Evolutionary conservation across 2,888 invertebrate genomes (phyloP).

Genomic region (Dicyrtomina minuta): DNA sequence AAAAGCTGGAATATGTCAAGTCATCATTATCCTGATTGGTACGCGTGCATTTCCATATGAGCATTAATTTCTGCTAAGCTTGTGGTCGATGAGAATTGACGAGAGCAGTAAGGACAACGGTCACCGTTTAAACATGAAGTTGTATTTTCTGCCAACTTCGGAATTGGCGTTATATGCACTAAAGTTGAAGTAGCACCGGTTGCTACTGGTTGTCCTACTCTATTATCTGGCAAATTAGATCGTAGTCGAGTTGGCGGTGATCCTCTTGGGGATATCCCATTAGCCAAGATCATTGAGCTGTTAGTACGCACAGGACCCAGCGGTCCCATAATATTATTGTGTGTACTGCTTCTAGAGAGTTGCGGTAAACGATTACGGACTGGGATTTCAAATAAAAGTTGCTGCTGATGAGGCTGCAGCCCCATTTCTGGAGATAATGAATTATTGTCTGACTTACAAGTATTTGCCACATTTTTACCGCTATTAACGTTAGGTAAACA

Average conservation of each 20-base stretch:
- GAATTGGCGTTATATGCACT: neutral
- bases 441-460: too few relatives aligned
- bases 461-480: too few relatives aligned
- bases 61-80: conserved; percentile 37
- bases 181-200: too few relatives aligned
- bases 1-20: too few relatives aligned
- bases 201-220: neutral
- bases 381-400: too few relatives aligned
- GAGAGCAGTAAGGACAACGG: conserved; percentile 33
- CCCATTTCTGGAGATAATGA: too few relatives aligned
- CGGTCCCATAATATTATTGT: neutral
- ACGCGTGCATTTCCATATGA: conserved; percentile 44
- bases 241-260: neutral
- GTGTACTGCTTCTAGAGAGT: neutral
- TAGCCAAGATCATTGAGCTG: neutral
- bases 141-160: neutral
- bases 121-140: neutral
- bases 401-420: too few relatives aligned
- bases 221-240: conserved; percentile 1
- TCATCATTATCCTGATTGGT: too few relatives aligned
- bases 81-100: conserved; percentile 34
- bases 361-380: neutral
- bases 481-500: too few relatives aligned
- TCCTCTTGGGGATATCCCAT: neutral
- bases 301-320: neutral